Conservation (phyloP, 2,888 invertebrate species). For the Hypena proboscidalis region DNA sequence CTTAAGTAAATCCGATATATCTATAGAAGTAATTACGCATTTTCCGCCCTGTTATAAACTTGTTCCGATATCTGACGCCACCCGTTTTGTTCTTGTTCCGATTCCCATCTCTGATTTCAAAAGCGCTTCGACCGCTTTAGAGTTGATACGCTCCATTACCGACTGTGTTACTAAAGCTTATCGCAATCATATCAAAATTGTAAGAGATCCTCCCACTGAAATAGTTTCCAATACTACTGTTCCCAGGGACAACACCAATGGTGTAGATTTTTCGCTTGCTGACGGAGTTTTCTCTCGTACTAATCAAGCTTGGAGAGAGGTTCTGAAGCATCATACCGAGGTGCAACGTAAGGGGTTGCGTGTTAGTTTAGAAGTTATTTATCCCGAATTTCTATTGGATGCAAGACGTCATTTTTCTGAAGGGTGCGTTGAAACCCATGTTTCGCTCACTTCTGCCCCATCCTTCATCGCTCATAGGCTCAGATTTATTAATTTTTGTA, state of each 20-base stretch:
- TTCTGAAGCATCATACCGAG: background rate
- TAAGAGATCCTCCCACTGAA: background rate
- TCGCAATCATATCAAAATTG: background rate
- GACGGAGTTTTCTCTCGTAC: background rate
- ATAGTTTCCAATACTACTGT: background rate
- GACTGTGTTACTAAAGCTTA: background rate
- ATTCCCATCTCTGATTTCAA: no score
- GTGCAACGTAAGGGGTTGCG: no score
- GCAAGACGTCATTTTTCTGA: no score
- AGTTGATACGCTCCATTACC: background rate
- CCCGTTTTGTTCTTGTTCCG: no score
- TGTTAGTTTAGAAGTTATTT: no score
- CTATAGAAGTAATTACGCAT: no score
- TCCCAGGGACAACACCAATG: background rate
- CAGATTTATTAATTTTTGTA: background rate
- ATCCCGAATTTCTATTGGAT: no score
- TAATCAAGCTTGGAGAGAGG: background rate
- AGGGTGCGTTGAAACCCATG: no score
- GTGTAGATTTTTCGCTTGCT: background rate
- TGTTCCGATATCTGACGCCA: background rate
- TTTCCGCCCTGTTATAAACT: no score
- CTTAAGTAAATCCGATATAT: no score
- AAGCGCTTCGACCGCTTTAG: background rate
- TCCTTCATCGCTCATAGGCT: background rate
- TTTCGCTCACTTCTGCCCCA: background rate